A percentile compares a stretch with the other conserved stretches of the same genome.
Evolutionary conservation across 2,113 vertebrate species (phyloP).

Genomic region (Glaucomys volans): DNA sequence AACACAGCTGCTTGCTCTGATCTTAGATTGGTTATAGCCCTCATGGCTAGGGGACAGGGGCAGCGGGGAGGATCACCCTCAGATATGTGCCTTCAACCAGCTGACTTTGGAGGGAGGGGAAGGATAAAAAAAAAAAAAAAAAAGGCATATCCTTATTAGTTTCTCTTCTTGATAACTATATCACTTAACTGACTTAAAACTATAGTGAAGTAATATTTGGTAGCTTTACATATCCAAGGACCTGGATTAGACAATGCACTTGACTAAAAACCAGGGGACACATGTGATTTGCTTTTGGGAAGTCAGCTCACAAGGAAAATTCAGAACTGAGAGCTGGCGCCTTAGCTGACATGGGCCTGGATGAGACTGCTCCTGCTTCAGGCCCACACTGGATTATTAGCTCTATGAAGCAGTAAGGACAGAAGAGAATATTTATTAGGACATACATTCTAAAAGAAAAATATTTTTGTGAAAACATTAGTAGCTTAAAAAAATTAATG

Average conservation of each 20-base stretch:
- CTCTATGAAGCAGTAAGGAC: background rate
- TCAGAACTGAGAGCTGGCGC: background rate
- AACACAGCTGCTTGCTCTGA: conserved; percentile 44
- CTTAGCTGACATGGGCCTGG: background rate
- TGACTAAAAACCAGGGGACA: background rate
- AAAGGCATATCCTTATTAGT: background rate
- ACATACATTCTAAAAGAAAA: conserved; percentile 52
- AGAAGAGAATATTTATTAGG: conserved; percentile 20
- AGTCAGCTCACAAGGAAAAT: conserved; percentile 23
- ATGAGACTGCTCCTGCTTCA: background rate
- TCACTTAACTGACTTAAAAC: background rate
- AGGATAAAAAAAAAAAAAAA: conserved; percentile 15
- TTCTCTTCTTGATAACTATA: background rate
- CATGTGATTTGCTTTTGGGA: background rate
- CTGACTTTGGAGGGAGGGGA: background rate
- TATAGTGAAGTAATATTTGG: background rate
- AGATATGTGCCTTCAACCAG: background rate
- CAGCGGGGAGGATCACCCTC: background rate
- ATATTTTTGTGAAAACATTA: conserved; percentile 43
- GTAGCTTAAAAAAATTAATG: conserved; percentile 43
- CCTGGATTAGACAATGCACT: background rate
- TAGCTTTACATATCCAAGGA: background rate
- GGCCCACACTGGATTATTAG: background rate
- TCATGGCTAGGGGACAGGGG: background rate
- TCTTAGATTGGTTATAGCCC: background rate